These are phyloP conservation scores for Tiaroga cobitis DNA, from an alignment of 2,797 vertebrate genomes.

Conservation along the genomic window DNA sequence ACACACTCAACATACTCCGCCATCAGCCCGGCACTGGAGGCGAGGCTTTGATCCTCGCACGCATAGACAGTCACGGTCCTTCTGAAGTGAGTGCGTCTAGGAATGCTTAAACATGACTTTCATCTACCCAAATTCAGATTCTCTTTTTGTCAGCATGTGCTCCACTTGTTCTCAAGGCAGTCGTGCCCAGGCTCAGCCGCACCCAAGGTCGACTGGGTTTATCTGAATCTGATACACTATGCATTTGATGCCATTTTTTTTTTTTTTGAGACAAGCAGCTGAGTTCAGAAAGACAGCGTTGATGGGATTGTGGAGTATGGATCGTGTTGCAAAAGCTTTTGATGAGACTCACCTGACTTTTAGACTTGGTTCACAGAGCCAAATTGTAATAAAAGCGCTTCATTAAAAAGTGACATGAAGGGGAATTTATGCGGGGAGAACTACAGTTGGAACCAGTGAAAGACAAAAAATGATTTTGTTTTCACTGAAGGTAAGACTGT, in stretches of 20 bases:
- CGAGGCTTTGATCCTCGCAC: constrained; percentile 54
- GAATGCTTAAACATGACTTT: constrained; percentile 58
- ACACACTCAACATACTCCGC: constrained; percentile 30
- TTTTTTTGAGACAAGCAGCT: constrained; percentile 9
- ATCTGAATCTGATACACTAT: constrained; percentile 18
- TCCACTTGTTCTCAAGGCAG: constrained; percentile 31
- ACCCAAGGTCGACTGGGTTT: constrained; percentile 29
- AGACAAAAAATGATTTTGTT: neutral
- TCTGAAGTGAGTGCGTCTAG: constrained; percentile 44
- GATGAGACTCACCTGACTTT: constrained; percentile 13
- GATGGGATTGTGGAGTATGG: constrained; percentile 13
- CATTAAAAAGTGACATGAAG: constrained; percentile 10
- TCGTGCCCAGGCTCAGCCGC: constrained; percentile 14
- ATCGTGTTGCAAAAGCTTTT: constrained; percentile 32
- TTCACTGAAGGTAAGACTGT: constrained; percentile 6
- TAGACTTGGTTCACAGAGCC: constrained; percentile 10
- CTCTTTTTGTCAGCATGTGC: constrained; percentile 42
- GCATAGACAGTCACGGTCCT: constrained; percentile 41
- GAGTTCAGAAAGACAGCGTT: constrained; percentile 4
- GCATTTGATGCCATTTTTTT: constrained; percentile 30
- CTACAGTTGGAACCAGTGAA: constrained; percentile 12
- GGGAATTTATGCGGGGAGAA: constrained; percentile 1
- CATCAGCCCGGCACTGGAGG: constrained; percentile 47
- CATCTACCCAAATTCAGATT: constrained; percentile 49
- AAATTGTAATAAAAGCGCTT: constrained; percentile 21